Evolutionary conservation across 2,797 vertebrate species (phyloP), one percentile per base, ranked within the genome.

Genomic region (Sebastes diaconus): DNA sequence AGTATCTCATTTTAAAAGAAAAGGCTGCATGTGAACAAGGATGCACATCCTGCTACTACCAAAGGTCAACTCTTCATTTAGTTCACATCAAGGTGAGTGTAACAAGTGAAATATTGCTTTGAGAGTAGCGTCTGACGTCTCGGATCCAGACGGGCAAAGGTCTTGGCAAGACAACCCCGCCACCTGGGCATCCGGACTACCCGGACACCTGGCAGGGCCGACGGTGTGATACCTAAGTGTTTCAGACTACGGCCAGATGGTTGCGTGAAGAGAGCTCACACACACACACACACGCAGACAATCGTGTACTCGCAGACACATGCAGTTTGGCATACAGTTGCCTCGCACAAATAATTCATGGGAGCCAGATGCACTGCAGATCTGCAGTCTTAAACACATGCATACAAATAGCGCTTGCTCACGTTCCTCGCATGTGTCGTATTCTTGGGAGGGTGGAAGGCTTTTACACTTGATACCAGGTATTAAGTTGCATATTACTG

Each of bases 201-300:
- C 83, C 75, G 78, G 88, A 88, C 93, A 93, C 87, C 93, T 94
- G 94, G 90, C 87, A 88, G 78, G n/a, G 87, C 78, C 29, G 79
- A 83, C 85, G 70, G 79, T 89, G 87, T 89, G 92, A 93, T 86
- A 91, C 86, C 87, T 91, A 91, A 94, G 88, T 86, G 87, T 84
- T 90, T 91, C 73, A 93, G 91, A 94, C 88, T 85, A 20, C n/a
- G 30, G 74, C 84, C 94, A 95, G 94, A 95, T 95, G 95, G 94
- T 86, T 67, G 83, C 58, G 55, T 79, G 81, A 76, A 79, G 85
- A 78, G 71, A 59, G 84, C 84, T 79, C 87, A 11, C 18, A 52
- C 50, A 52, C 18, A n/a, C 20, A 20, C 86, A 84, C 87, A 85
- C 83, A 73, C 39, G n/a, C 64, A 77, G 55, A 78, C 79, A 75